Evolutionary conservation across 2,888 invertebrate genomes (phyloP), one percentile per base, ranked within the genome.

Genomic region (Chalcosyrphus nemorum): DNA sequence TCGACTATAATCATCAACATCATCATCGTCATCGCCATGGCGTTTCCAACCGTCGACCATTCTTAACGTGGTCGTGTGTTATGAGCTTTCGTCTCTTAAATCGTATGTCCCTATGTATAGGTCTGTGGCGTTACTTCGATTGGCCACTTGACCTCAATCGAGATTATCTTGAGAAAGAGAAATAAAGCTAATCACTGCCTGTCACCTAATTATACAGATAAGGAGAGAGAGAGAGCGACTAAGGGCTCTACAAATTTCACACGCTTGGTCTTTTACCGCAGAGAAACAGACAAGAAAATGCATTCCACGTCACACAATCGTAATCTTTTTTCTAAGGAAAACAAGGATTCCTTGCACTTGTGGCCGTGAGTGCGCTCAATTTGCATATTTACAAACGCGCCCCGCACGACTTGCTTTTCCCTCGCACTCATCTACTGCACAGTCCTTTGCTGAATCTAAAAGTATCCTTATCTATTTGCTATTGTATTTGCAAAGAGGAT

Each of bases 121-220:
- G n/a, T n/a, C n/a, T n/a, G n/a, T 61, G 77, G 15, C 75, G 75
- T 61, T 50, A 70, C 50, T 47, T 41, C 15, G 50, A 63, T 70
- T 68, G 29, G 29, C 54, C 71, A 54, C 77, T 82, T 66, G 71
- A 82, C 77, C 66, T 54, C 29, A 81, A 77, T 77, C 65, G 52
- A 61, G 77, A 77, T 76, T 35, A 75, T 61, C 74, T 61, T 43
- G 38, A 54, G 47, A 50, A 70, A 66, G 27, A 43, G 13, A 66
- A 32, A 80, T 65, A 11, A 59, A 65, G 65, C 50, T 74, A 80
- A 80, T 80, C 41, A 57, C 27, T 54, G 61, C 38, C 15, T 21
- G 54, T 19, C 45, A 21, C 52, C 41, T 66, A 74, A 66, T 66
- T 54, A 41, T 29, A 35, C 43, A 50, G 41, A 59, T 17, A 68